Conservation (phyloP, 2,888 invertebrate genomes). For the Strigamia transsilvanica region DNA sequence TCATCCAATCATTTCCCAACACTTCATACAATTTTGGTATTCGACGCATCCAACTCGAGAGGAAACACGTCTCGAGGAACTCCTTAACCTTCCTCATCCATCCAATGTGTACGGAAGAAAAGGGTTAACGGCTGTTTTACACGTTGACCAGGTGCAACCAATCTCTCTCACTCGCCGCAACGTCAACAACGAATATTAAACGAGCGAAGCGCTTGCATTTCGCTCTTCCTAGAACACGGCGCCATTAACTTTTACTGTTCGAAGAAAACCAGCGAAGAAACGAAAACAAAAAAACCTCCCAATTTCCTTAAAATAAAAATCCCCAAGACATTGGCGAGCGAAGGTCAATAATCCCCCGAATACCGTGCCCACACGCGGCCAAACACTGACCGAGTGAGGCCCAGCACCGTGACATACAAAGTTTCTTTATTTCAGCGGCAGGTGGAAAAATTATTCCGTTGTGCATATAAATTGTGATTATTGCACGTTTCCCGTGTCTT, state of each 20-base stretch:
- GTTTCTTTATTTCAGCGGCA: conserved; percentile 18
- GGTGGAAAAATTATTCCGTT: conserved; percentile 25
- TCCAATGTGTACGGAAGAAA: conserved; percentile 23
- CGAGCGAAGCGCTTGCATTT: not conserved
- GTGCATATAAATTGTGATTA: conserved; percentile 37
- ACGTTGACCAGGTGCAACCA: conserved; percentile 20
- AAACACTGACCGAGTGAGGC: not conserved
- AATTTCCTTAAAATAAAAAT: not conserved
- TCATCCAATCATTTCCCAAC: no score
- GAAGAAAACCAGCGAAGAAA: not conserved
- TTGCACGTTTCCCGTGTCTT: not conserved
- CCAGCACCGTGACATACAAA: not conserved
- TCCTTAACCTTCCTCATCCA: conserved; percentile 4
- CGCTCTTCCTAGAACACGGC: not conserved
- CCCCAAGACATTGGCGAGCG: not conserved
- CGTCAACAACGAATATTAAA: not conserved
- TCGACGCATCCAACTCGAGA: no score
- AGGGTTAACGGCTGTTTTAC: conserved; percentile 39
- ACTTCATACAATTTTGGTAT: no score
- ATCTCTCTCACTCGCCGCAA: not conserved
- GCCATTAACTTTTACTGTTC: conserved; percentile 32
- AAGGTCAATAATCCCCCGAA: not conserved
- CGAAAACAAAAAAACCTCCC: no score
- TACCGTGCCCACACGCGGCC: not conserved
- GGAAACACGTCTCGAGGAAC: no score